Evolutionary conservation across 2,113 vertebrate species (phyloP).

Genomic region (Megaceryle torquata): DNA sequence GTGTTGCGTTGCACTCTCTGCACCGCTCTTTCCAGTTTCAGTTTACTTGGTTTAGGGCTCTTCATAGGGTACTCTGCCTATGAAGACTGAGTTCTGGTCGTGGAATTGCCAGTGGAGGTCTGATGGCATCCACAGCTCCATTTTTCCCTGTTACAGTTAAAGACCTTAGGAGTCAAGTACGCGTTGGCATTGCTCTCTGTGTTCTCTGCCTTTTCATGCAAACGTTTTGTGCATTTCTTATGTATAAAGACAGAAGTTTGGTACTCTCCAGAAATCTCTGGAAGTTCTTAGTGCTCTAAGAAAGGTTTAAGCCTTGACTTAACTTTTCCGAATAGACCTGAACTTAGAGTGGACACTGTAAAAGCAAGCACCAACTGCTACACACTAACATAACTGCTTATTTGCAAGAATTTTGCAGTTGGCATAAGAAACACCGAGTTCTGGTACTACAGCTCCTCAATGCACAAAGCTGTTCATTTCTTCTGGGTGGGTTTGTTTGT

Average conservation of each 20-base stretch:
- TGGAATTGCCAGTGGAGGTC: background rate
- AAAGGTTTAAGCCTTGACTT: background rate
- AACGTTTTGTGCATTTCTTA: background rate
- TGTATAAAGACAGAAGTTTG: background rate
- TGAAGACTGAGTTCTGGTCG: fast-evolving
- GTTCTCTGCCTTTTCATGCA: background rate
- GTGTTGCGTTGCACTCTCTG: background rate
- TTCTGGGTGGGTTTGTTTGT: background rate
- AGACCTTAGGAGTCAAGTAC: background rate
- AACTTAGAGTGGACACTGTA: background rate
- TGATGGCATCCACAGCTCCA: background rate
- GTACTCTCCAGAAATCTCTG: background rate
- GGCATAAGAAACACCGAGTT: background rate
- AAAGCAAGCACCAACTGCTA: background rate
- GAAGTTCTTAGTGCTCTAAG: background rate
- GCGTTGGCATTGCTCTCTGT: background rate
- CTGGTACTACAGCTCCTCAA: background rate
- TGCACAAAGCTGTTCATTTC: background rate
- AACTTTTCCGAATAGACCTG: background rate
- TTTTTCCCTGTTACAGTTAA: fast-evolving
- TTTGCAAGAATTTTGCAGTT: background rate
- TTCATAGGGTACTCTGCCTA: fast-evolving
- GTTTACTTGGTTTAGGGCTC: background rate
- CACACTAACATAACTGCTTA: background rate
- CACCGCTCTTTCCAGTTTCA: background rate